These are phyloP conservation scores for Scatophagus argus DNA, from an alignment of 2,113 vertebrate species.

Conservation along the genomic window DNA sequence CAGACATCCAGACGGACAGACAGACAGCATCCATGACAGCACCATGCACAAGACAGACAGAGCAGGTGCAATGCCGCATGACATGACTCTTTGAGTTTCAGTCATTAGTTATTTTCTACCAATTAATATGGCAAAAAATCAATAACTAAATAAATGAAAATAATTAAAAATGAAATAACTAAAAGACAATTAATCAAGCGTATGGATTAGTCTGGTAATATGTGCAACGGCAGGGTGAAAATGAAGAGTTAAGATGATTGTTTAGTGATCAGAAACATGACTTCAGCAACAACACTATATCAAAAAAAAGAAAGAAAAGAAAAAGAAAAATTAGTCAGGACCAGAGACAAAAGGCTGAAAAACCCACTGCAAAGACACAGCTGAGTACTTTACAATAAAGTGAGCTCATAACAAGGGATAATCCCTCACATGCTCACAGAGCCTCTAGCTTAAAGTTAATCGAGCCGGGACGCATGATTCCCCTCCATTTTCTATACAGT, in stretches of 20 bases:
- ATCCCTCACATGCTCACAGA: slow-evolving; percentile 67
- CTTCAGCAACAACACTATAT: slow-evolving; percentile 12
- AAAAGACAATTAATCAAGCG: slow-evolving; percentile 37
- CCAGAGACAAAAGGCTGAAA: slow-evolving; percentile 34
- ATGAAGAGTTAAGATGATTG: slow-evolving; percentile 32
- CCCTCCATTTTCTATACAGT: slow-evolving; percentile 65
- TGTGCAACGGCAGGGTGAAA: slow-evolving; percentile 51
- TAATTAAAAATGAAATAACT: no score
- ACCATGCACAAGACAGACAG: slow-evolving; percentile 62
- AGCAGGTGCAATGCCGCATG: slow-evolving; percentile 63
- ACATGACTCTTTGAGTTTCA: slow-evolving; percentile 34
- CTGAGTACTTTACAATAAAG: slow-evolving; percentile 62
- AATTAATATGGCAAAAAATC: slow-evolving; percentile 4
- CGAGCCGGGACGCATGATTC: slow-evolving; percentile 43
- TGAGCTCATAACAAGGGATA: slow-evolving; percentile 66
- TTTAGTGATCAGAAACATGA: slow-evolving; percentile 33
- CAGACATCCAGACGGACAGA: slow-evolving; percentile 38
- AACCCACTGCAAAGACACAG: slow-evolving; percentile 21
- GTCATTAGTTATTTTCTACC: slow-evolving; percentile 23
- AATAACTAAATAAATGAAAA: no score
- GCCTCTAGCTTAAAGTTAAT: slow-evolving; percentile 71
- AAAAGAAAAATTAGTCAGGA: not conserved
- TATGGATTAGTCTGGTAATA: slow-evolving; percentile 54
- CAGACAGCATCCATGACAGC: slow-evolving; percentile 47
- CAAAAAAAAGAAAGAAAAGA: no score